Conservation (phyloP, 2,113 vertebrate genomes). For the Phaethornis superciliosus region DNA sequence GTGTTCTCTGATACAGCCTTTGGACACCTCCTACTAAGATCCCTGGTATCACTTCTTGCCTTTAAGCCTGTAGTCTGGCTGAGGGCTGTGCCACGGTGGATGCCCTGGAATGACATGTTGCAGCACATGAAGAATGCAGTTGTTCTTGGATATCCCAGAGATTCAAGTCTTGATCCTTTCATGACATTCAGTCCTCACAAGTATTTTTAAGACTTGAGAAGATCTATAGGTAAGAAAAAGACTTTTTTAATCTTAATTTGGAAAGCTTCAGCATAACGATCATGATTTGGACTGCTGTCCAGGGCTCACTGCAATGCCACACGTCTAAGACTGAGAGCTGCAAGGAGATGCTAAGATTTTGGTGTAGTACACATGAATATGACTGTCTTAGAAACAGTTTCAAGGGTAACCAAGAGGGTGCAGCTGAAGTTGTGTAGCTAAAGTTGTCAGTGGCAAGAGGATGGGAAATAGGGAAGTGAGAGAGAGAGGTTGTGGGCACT, state of each 20-base stretch:
- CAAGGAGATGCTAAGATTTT: background rate
- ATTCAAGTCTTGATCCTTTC: background rate
- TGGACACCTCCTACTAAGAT: background rate
- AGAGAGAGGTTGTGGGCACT: background rate
- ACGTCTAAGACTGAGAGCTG: background rate
- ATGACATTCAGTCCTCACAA: background rate
- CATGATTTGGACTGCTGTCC: background rate
- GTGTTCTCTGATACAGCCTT: background rate
- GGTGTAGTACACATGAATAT: background rate
- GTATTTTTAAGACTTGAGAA: background rate
- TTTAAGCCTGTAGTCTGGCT: background rate
- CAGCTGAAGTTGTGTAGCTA: background rate
- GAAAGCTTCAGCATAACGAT: background rate
- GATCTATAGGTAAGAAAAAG: background rate
- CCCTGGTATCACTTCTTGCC: background rate
- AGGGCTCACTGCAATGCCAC: background rate
- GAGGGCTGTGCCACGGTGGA: background rate
- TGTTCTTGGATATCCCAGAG: background rate
- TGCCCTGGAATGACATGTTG: background rate
- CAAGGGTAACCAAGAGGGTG: background rate
- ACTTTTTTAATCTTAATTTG: background rate
- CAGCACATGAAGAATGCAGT: background rate
- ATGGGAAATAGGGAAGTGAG: background rate
- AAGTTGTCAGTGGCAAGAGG: background rate
- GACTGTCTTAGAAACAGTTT: background rate